Evolutionary conservation across 2,113 vertebrate species (phyloP), one percentile per base, ranked within the genome.

Genomic region (Ranitomeya imitator): DNA sequence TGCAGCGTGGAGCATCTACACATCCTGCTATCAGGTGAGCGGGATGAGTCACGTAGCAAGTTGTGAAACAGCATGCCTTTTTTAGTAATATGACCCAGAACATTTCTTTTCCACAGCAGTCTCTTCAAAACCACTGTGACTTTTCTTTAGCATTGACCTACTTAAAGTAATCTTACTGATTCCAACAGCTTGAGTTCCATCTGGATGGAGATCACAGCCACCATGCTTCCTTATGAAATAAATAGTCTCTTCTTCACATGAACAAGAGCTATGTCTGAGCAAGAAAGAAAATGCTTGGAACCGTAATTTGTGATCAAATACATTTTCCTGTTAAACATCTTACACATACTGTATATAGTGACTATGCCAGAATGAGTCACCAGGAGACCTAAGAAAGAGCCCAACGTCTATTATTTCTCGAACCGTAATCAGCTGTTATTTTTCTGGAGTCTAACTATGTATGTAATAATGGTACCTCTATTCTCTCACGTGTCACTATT

Each of bases 61-160:
- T 69, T 54, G 80, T 61, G 60, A 79, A 85, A 31, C 81, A 84
- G 51, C 57, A 83, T 79, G 82, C 73, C 73, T 85, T 85, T 88
- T 85, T 78, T 71, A 85, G 60, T 84, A 89, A 69, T 89, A 89
- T 89, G 87, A 89, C 82, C 87, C 87, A 65, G 61, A 89, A 89
- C 74, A 89, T 85, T 85, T 85, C 74, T 79, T 69, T 85, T 89
- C 61, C 60, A 78, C 82, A 69, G 81, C 81, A 85, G 71, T 78
- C 45, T 89, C 16, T 67, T 67, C 57, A 84, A 79, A 89, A 45
- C 61, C 87, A 79, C 82, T n/a, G 73, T 69, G 87, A 61, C 73
- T 79, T 80, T 83, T 76, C 69, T 83, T 88, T 88, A 83, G 73
- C n/a, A 54, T 8, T 89, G 87, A 85, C 87, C 87, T 89, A 89